phyloP scores from a whole-genome alignment of 2,797 vertebrate species.

The Darevskia mixta region DNA sequence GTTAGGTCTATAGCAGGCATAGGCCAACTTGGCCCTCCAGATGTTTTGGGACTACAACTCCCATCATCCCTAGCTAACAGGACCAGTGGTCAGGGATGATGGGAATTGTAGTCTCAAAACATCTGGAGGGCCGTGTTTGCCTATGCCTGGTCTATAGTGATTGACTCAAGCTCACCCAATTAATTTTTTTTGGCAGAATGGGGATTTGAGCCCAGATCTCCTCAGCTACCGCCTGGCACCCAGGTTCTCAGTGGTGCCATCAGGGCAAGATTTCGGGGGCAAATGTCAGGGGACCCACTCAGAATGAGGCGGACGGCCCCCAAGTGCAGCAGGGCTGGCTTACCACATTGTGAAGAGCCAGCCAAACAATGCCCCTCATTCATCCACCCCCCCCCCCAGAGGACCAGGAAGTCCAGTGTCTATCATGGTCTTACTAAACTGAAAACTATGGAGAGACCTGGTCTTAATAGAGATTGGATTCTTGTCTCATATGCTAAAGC shows the following conservation, averaged over 20 bases:
- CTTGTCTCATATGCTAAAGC: not conserved
- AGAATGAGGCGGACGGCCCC: not conserved
- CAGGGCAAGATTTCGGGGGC: not conserved
- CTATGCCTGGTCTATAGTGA: not conserved
- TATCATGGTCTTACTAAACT: too few species aligned
- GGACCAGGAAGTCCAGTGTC: too few species aligned
- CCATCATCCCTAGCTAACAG: too few species aligned
- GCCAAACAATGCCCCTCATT: not conserved
- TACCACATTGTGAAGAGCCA: not conserved
- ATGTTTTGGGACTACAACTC: too few species aligned
- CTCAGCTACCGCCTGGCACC: not conserved
- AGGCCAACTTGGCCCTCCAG: too few species aligned
- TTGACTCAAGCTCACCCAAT: too few species aligned
- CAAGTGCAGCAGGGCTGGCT: not conserved
- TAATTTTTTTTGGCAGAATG: not conserved
- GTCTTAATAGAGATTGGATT: too few species aligned
- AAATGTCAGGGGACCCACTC: not conserved
- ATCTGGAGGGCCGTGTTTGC: too few species aligned
- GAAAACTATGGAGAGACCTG: too few species aligned
- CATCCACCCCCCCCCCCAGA: rapidly evolving
- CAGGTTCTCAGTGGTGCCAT: not conserved
- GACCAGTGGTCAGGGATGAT: too few species aligned
- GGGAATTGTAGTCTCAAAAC: too few species aligned
- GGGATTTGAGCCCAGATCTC: not conserved
- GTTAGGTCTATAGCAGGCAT: too few species aligned